phyloP scores from a whole-genome alignment of 2,888 invertebrate genomes.

The Nephrotoma flavescens region DNA sequence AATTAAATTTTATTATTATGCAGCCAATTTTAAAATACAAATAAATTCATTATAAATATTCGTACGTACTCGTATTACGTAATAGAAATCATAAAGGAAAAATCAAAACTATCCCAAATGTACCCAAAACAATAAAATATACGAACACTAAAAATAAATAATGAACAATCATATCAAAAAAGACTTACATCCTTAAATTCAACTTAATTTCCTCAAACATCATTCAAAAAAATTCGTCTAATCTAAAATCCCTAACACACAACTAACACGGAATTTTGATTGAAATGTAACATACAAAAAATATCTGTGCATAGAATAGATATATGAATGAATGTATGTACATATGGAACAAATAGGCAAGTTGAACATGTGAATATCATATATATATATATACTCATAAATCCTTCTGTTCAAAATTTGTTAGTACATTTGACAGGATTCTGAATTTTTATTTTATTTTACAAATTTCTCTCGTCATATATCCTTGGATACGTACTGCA shows the following conservation, averaged over 20 bases:
- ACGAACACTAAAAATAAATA: background rate
- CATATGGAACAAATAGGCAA: background rate
- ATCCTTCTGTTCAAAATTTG: background rate
- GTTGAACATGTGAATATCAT: background rate
- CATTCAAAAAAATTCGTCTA: background rate
- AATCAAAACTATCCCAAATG: background rate
- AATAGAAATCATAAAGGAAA: background rate
- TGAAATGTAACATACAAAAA: background rate
- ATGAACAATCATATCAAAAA: background rate
- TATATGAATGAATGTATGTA: background rate
- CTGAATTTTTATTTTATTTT: background rate
- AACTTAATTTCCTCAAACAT: background rate
- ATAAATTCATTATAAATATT: background rate
- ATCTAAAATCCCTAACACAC: background rate
- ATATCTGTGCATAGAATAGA: background rate
- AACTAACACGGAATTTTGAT: background rate
- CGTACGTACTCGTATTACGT: background rate
- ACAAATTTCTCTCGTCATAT: background rate
- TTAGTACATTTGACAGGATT: background rate
- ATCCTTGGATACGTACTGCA: background rate
- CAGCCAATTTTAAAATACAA: background rate
- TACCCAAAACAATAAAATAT: background rate
- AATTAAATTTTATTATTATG: background rate
- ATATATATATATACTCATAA: background rate
- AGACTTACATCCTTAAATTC: background rate